Base-by-base conservation (phyloP, 2,888 invertebrate genomes). In the Xanthia togata region DNA sequence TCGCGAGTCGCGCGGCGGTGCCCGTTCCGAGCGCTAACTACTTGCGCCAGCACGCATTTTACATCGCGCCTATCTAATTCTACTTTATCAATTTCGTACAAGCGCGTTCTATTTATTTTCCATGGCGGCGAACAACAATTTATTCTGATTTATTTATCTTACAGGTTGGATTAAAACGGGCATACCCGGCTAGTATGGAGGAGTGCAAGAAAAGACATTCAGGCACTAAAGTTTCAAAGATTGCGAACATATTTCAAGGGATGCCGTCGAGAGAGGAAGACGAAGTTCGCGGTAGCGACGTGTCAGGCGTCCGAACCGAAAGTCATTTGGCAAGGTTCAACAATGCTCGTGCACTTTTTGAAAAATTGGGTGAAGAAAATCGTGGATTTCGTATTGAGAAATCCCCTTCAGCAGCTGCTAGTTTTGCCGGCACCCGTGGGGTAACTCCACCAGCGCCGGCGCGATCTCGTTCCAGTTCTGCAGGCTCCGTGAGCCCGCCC, bases 261-360 rank as follows among this genome's bases (percentile, higher is more conserved):
- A 97, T 97, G 97, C 97, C 97, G 87, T 97, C 96, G 70, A 95
- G 94, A 86, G 97, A 94, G 93, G 97, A 94, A 91, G 96, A 94
- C 91, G 96, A 97, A 86, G 94, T 96, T 92, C 95, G 95, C 89
- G 95, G 96, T 82, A 93, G 91, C 87, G 97, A 97, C 89, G 98
- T 98, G 59, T 98, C 98, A 20, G 98, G 98, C 65, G 98, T 98
- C 79, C 97, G 99, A 83, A 98, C 98, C 31, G 98, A 99, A 95
- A 98, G 98, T 90, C 99, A 99, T 93, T 97, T 98, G 90, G 98
- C 98, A n/a, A 97, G 98, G 82, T 99, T 99, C 93, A 99, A 99
- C 94, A 98, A 98, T 94, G 99, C 99, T 4, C 97, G 99, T 82
- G 99, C 99, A 62, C 97, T 99, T 76, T 99, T 99, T 93, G 99